A percentile compares a stretch with the other conserved stretches of the same genome.
These are phyloP conservation scores for Crax fasciolata DNA, from an alignment of 2,797 vertebrate genomes.

Conservation along the genomic window DNA sequence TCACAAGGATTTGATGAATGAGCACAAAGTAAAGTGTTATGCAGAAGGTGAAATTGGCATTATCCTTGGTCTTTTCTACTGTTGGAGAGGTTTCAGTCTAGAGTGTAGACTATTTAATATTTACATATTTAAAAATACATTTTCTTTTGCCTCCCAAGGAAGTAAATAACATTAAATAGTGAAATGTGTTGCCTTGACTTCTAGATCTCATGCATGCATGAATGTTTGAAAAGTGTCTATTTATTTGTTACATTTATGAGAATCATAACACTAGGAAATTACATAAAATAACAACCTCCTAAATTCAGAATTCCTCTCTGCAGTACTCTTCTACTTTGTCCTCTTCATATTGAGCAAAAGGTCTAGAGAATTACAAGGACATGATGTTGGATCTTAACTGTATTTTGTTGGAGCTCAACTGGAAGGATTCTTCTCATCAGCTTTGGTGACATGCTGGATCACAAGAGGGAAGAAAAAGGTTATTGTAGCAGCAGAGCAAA, in stretches of 20 bases:
- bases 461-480: not conserved
- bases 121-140: not conserved
- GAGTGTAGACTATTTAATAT: not conserved
- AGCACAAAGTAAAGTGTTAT: not conserved
- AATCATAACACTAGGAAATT: not conserved
- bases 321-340: not conserved
- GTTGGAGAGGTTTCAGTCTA: not conserved
- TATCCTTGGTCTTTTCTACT: not conserved
- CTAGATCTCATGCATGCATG: not conserved
- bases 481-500: not conserved
- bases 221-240: not conserved
- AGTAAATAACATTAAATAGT: not conserved
- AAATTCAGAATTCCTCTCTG: not conserved
- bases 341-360: not conserved
- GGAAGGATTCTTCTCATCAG: not conserved
- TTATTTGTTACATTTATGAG: not conserved
- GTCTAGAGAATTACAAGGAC: not conserved
- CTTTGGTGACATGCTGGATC: not conserved
- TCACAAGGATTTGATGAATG: not conserved
- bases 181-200: not conserved
- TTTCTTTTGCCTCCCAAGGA: not conserved
- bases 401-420: not conserved
- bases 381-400: not conserved
- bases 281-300: accelerated
- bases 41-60: not conserved